These are phyloP conservation scores for Gibbula magus DNA, from an alignment of 2,888 invertebrate genomes.

Conservation along the genomic window DNA sequence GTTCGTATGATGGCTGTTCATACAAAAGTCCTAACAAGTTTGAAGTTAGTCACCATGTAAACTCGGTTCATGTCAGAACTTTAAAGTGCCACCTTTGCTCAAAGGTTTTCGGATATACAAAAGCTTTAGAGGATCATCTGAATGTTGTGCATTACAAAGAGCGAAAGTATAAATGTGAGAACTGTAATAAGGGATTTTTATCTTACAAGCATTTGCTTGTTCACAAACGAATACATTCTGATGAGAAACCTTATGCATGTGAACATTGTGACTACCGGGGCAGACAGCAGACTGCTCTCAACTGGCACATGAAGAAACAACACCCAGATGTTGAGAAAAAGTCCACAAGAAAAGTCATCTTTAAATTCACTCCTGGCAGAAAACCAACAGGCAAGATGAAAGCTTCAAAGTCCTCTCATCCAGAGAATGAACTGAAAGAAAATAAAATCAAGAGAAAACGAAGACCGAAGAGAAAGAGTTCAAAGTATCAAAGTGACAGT, in stretches of 20 bases:
- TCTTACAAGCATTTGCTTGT: background rate
- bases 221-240: background rate
- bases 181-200: background rate
- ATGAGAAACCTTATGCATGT: background rate
- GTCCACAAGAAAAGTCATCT: background rate
- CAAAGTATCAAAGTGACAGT: too few relatives aligned
- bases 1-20: background rate
- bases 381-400: too few relatives aligned
- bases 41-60: background rate
- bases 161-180: background rate
- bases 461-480: too few relatives aligned
- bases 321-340: background rate
- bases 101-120: background rate
- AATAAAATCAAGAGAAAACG: too few relatives aligned
- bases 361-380: too few relatives aligned
- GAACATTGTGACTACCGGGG: background rate
- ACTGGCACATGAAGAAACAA: constrained; percentile 1
- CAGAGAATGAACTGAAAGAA: too few relatives aligned
- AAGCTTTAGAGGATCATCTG: background rate
- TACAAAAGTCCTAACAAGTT: background rate
- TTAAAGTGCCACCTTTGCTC: background rate
- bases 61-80: background rate
- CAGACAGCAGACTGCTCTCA: background rate
- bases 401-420: too few relatives aligned
- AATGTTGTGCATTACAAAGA: background rate